These are phyloP conservation scores for Zosterops japonicus DNA, from an alignment of 2,113 vertebrate genomes.

Conservation along the genomic window DNA sequence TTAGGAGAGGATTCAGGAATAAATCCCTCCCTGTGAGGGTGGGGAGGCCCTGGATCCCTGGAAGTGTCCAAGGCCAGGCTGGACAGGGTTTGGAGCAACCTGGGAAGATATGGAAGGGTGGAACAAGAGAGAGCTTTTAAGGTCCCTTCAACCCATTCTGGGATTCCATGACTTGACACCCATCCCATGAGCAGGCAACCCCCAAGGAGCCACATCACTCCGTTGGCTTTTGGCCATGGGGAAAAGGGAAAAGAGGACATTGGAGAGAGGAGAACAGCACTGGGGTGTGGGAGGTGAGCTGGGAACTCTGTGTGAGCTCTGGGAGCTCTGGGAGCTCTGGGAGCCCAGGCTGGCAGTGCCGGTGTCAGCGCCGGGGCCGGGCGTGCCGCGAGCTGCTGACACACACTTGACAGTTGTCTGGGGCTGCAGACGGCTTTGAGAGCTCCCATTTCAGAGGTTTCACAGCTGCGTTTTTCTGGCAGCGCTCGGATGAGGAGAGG, in stretches of 20 bases:
- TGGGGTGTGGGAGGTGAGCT: fast-evolving
- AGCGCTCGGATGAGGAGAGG: neutral
- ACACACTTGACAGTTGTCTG: neutral
- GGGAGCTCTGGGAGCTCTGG: neutral
- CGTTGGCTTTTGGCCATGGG: fast-evolving
- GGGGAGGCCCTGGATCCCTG: neutral
- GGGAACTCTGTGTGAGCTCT: neutral
- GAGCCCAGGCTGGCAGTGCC: neutral
- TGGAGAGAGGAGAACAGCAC: neutral
- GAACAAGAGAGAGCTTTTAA: neutral
- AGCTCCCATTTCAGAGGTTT: neutral
- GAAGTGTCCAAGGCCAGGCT: neutral
- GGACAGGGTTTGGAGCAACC: fast-evolving
- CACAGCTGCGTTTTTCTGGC: neutral
- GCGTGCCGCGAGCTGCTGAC: neutral
- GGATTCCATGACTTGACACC: neutral
- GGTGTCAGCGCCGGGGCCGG: neutral
- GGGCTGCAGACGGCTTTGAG: neutral
- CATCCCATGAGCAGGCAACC: neutral
- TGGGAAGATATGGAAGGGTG: neutral
- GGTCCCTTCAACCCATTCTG: neutral
- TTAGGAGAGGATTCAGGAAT: neutral
- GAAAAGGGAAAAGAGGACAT: neutral
- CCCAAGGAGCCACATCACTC: fast-evolving
- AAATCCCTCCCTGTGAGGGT: neutral